These are phyloP conservation scores for Gonatopus flavifemur DNA, from an alignment of 1,140 invertebrate genomes.

Conservation along the genomic window DNA sequence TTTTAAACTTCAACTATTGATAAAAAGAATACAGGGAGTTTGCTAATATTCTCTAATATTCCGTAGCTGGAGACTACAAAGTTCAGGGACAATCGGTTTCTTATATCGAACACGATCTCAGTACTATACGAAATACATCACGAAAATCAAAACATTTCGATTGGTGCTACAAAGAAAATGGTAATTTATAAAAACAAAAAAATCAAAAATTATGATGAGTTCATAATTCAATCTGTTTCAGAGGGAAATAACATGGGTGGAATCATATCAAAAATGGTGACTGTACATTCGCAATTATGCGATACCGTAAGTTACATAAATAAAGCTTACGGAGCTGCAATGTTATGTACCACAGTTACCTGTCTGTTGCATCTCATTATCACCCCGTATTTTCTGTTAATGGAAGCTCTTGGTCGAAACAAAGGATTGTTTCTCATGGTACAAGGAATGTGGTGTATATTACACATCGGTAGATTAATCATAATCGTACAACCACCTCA, in stretches of 20 bases:
- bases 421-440: constrained; percentile 55
- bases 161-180: constrained; percentile 31
- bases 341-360: constrained; percentile 65
- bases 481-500: constrained; percentile 71
- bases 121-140: constrained; percentile 20
- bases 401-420: constrained; percentile 59
- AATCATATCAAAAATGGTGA: constrained; percentile 41
- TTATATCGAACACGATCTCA: constrained; percentile 26
- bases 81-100: constrained; percentile 26
- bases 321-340: constrained; percentile 61
- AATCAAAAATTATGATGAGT: no score
- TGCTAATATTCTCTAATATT: no score
- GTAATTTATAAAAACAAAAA: constrained; percentile 15
- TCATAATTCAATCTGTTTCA: constrained; percentile 10
- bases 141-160: constrained; percentile 27
- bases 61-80: constrained; percentile 8
- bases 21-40: no score
- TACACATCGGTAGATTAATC: constrained; percentile 64
- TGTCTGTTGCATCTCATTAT: constrained; percentile 71
- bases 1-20: no score
- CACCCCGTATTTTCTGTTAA: constrained; percentile 71
- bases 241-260: constrained; percentile 26
- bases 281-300: constrained; percentile 43
- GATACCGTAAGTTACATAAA: constrained; percentile 45
- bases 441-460: constrained; percentile 67